These are phyloP conservation scores for Xestia c-nigrum DNA, from an alignment of 2,888 invertebrate species.

Conservation along the genomic window DNA sequence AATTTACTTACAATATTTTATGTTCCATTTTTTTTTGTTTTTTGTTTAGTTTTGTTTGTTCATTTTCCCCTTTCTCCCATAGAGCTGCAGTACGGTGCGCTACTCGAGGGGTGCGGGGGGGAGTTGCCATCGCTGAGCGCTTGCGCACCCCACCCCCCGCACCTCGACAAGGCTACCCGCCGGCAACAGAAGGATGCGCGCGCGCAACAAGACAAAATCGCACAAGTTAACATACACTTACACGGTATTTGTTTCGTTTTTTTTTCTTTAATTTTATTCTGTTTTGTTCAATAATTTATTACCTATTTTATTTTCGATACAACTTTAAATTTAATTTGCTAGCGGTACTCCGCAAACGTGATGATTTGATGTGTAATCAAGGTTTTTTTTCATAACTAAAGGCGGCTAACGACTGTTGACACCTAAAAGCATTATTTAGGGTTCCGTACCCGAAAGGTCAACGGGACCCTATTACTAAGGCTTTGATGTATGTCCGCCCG, in stretches of 20 bases:
- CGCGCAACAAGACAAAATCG: constrained; percentile 93
- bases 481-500: too few species aligned
- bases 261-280: constrained; percentile 57
- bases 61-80: constrained; percentile 68
- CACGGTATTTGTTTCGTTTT: constrained; percentile 92
- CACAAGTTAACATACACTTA: constrained; percentile 95
- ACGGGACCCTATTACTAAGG: too few species aligned
- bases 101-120: constrained; percentile 90
- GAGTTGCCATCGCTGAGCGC: constrained; percentile 88
- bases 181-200: constrained; percentile 91
- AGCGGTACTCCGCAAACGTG: too few species aligned
- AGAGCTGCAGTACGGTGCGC: constrained; percentile 91
- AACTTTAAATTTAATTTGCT: neutral
- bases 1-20: neutral
- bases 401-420: too few species aligned
- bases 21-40: constrained; percentile 62
- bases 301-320: constrained; percentile 6
- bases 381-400: too few species aligned
- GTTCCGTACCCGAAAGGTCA: too few species aligned
- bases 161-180: constrained; percentile 91
- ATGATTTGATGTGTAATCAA: too few species aligned
- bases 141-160: constrained; percentile 88
- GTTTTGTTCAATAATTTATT: constrained; percentile 41
- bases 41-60: too few species aligned
- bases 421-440: too few species aligned